A percentile compares a stretch with the other conserved stretches of the same genome.
Evolutionary conservation across 1,140 invertebrate species (phyloP).

Genomic region (Drosophila dunni): DNA sequence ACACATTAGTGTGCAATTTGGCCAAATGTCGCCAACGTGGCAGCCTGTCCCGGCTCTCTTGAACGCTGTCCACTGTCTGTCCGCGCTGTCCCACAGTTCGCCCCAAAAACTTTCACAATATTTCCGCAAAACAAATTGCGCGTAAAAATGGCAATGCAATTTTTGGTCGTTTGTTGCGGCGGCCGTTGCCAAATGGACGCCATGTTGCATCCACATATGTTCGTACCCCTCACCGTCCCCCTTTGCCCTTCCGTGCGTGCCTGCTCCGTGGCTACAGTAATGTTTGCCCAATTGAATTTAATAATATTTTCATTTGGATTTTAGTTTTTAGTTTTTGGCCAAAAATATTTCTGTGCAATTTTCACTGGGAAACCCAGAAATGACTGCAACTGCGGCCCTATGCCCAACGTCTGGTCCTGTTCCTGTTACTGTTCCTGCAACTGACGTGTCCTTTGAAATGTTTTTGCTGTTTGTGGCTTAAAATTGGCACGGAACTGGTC

Average conservation of each 20-base stretch:
- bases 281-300: slow-evolving; percentile 83
- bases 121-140: slow-evolving; percentile 82
- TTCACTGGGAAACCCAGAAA: slow-evolving; percentile 28
- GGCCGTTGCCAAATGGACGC: slow-evolving; percentile 80
- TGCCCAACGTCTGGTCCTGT: not conserved
- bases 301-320: slow-evolving; percentile 83
- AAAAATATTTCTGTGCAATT: slow-evolving; percentile 68
- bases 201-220: slow-evolving; percentile 81
- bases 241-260: not conserved
- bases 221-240: not conserved
- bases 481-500: slow-evolving; percentile 56
- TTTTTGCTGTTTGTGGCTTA: slow-evolving; percentile 70
- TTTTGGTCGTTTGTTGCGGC: slow-evolving; percentile 82
- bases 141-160: slow-evolving; percentile 83
- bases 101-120: slow-evolving; percentile 78
- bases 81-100: slow-evolving; percentile 10
- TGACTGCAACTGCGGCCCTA: slow-evolving; percentile 28
- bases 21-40: slow-evolving; percentile 80
- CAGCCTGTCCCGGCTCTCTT: slow-evolving; percentile 59
- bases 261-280: slow-evolving; percentile 70
- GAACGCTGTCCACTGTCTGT: not conserved
- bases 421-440: slow-evolving; percentile 19
- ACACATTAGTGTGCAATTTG: slow-evolving; percentile 79
- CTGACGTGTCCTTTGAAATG: slow-evolving; percentile 66
- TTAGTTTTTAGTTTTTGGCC: slow-evolving; percentile 66